A percentile compares a stretch with the other conserved stretches of the same genome.
These are phyloP conservation scores for Serranus cabrilla DNA, from an alignment of 2,797 vertebrate genomes.

Conservation along the genomic window DNA sequence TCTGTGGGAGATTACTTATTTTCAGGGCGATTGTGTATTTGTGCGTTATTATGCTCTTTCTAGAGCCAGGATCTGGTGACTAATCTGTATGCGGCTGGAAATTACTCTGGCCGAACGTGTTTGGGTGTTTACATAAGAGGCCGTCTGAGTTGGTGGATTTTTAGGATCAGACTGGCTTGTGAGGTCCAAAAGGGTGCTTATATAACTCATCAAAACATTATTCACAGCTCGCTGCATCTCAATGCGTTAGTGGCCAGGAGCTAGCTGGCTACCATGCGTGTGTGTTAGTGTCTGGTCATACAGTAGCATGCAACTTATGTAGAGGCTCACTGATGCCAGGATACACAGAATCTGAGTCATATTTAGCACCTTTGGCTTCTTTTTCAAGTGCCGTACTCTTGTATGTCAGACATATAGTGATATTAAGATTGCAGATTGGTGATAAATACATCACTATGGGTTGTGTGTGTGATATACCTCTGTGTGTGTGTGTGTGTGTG, in stretches of 20 bases:
- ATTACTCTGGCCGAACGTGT: constrained; percentile 1
- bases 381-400: not conserved
- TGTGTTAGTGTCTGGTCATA: constrained; percentile 1
- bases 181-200: constrained; percentile 60
- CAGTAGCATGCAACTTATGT: constrained; percentile 1
- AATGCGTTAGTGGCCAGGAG: constrained; percentile 27
- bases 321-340: constrained; percentile 1
- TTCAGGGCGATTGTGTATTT: not conserved
- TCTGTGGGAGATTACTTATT: not conserved
- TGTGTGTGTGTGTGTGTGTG: constrained; percentile 37
- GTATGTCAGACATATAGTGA: not conserved
- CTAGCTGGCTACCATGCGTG: constrained; percentile 8
- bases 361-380: not conserved
- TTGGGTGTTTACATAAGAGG: constrained; percentile 52
- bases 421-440: not conserved
- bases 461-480: not conserved
- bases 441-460: not conserved
- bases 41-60: constrained; percentile 11
- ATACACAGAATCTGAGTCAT: constrained; percentile 1
- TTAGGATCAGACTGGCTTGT: constrained; percentile 39
- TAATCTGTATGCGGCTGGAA: constrained; percentile 40
- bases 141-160: constrained; percentile 56
- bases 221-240: constrained; percentile 58
- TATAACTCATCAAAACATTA: constrained; percentile 69
- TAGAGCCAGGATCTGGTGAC: constrained; percentile 12